A percentile compares a stretch with the other conserved stretches of the same genome.
Evolutionary conservation across 2,797 vertebrate species (phyloP).

Genomic region (Simalia tracyae): DNA sequence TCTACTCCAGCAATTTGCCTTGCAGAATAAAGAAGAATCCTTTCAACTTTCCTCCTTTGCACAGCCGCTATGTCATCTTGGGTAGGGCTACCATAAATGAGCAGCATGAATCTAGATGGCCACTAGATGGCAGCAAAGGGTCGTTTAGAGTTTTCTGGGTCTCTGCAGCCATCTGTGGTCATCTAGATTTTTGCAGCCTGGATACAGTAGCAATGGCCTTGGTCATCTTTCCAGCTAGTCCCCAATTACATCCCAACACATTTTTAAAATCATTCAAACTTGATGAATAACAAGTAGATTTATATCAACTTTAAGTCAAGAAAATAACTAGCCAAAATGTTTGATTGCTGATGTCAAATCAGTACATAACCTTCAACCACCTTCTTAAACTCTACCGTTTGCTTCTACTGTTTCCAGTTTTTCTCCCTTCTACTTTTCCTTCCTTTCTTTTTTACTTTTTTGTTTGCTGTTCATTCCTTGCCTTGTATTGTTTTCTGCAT

Average conservation of each 20-base stretch:
- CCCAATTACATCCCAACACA: neutral
- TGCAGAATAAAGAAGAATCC: neutral
- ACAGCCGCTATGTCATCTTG: neutral
- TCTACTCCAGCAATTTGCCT: neutral
- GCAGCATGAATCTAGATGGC: neutral
- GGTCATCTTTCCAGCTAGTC: neutral
- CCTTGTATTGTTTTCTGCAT: neutral
- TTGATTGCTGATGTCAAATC: neutral
- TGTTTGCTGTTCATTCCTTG: neutral
- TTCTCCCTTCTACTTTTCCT: neutral
- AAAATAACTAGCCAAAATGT: neutral
- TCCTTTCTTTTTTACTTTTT: neutral
- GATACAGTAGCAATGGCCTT: neutral
- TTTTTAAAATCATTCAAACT: neutral
- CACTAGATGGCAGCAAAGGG: neutral
- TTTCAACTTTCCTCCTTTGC: neutral
- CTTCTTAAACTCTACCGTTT: neutral
- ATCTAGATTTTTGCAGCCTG: neutral
- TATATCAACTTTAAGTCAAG: neutral
- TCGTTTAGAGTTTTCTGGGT: neutral
- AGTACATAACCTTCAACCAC: neutral
- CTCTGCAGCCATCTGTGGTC: neutral
- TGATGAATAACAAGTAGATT: neutral
- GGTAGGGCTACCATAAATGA: neutral
- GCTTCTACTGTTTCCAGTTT: neutral